These are phyloP conservation scores for Steinernema carpocapsae DNA, from an alignment of 2,888 invertebrate species.

Conservation along the genomic window DNA sequence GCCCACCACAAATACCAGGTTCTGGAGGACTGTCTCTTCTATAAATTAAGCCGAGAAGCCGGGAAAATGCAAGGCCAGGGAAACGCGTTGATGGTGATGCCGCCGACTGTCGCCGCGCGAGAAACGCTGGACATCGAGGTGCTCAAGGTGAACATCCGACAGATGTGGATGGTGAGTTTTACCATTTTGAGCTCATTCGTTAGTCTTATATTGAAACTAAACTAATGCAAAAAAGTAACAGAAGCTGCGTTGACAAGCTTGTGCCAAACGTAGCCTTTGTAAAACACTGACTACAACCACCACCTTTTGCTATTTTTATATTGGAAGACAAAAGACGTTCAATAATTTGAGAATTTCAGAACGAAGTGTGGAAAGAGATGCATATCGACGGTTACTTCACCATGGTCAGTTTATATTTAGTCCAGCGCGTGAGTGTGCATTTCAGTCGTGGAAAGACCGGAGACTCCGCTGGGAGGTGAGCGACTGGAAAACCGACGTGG, in stretches of 20 bases:
- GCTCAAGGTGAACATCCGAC: conserved; percentile 50
- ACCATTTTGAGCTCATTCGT: not conserved
- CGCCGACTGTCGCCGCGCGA: conserved; percentile 59
- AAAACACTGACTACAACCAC: too few species aligned
- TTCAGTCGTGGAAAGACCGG: conserved; percentile 62
- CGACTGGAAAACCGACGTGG: conserved; percentile 59
- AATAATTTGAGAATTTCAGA: conserved; percentile 41
- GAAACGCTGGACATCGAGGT: conserved; percentile 58
- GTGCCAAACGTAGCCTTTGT: too few species aligned
- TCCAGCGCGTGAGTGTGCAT: not conserved
- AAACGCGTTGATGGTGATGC: conserved; percentile 59
- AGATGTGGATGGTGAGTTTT: conserved; percentile 56
- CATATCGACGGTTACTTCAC: conserved; percentile 61
- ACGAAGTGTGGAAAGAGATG: conserved; percentile 66
- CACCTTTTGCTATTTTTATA: not conserved
- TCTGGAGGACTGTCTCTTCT: conserved; percentile 61
- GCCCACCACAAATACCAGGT: conserved; percentile 63
- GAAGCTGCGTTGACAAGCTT: too few species aligned
- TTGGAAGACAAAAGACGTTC: not conserved
- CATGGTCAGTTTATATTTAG: conserved; percentile 46
- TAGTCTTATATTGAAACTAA: not conserved
- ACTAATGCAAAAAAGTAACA: too few species aligned
- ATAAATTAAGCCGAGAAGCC: conserved; percentile 59
- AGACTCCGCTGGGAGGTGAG: conserved; percentile 60
- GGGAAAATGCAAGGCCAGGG: conserved; percentile 59